These are phyloP conservation scores for Amblyopsis hoosieri DNA, from an alignment of 2,797 vertebrate species.

Conservation along the genomic window DNA sequence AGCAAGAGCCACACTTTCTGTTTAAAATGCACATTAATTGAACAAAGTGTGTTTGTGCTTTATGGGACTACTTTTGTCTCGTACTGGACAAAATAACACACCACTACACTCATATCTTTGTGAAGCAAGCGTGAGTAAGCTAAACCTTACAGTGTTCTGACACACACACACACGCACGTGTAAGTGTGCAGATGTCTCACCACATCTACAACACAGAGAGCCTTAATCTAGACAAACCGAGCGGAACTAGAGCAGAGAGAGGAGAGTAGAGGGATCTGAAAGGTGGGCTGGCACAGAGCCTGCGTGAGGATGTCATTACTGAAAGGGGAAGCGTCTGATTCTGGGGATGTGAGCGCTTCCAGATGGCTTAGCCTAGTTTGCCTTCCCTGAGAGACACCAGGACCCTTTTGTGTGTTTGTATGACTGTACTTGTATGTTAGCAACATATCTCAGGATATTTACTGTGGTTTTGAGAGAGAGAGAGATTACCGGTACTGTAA, in stretches of 20 bases:
- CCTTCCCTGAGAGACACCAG: conserved; percentile 12
- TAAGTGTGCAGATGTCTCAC: too few species aligned
- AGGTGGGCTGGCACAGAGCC: background rate
- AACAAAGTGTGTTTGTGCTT: too few species aligned
- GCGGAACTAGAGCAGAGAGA: conserved; percentile 4
- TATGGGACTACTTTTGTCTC: too few species aligned
- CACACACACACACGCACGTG: conserved; percentile 3
- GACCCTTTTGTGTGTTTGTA: conserved; percentile 1
- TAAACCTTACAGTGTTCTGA: background rate
- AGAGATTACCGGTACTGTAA: background rate
- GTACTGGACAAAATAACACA: too few species aligned
- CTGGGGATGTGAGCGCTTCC: conserved; percentile 35
- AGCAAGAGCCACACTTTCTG: too few species aligned
- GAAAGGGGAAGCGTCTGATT: conserved; percentile 38
- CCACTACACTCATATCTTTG: background rate
- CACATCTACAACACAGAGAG: background rate
- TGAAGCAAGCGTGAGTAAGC: background rate
- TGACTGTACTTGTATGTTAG: conserved; percentile 5
- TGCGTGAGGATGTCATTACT: conserved; percentile 20
- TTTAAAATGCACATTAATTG: too few species aligned
- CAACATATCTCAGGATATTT: background rate
- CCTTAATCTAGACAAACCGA: conserved; percentile 13
- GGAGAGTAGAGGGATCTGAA: conserved; percentile 8
- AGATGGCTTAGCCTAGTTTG: conserved; percentile 40
- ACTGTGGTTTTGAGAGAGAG: conserved; percentile 11